These are phyloP conservation scores for Crocodylus rhombifer DNA, from an alignment of 2,797 vertebrate species.

Conservation along the genomic window DNA sequence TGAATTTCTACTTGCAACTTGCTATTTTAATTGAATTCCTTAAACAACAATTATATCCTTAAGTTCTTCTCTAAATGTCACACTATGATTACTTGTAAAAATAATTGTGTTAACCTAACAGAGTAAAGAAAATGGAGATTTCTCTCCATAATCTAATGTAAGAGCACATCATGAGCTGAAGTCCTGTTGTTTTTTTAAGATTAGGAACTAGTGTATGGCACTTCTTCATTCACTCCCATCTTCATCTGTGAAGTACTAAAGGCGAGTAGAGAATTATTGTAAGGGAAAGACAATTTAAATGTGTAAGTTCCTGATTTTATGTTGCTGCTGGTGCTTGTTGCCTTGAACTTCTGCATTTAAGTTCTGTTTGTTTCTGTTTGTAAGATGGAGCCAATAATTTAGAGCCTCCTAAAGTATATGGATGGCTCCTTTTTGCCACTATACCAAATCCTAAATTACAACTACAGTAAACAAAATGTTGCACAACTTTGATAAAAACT, in stretches of 20 bases:
- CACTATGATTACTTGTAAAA: neutral
- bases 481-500: neutral
- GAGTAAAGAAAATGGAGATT: neutral
- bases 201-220: neutral
- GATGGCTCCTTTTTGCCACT: neutral
- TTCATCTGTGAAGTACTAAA: neutral
- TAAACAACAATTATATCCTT: neutral
- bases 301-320: neutral
- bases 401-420: slow-evolving; percentile 3
- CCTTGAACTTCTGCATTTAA: neutral
- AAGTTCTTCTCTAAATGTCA: neutral
- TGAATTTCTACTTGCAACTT: neutral
- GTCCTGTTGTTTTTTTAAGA: neutral
- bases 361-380: neutral
- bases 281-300: neutral
- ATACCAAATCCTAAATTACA: neutral
- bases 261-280: neutral
- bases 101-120: neutral
- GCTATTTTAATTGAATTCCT: neutral
- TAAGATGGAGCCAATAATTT: neutral
- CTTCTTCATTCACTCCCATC: neutral
- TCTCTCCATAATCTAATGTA: neutral
- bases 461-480: neutral
- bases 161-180: neutral
- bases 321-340: neutral